A percentile compares a stretch with the other conserved stretches of the same genome.
Evolutionary conservation across 2,888 invertebrate genomes (phyloP).

Genomic region (Eumerus sabulonum): DNA sequence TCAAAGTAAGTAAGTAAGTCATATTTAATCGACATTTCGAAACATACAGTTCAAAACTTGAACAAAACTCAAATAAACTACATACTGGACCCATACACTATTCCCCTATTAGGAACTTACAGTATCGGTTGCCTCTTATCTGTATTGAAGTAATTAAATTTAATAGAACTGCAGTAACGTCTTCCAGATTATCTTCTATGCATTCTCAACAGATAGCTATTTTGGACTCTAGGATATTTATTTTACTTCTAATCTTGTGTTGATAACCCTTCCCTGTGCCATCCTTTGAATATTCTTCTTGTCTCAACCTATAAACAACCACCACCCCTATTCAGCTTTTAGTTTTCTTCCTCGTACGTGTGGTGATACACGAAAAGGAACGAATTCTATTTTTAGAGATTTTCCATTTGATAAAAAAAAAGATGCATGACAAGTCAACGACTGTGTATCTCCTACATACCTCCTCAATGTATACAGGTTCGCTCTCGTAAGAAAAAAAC

Average conservation of each 20-base stretch:
- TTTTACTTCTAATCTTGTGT: too few relatives aligned
- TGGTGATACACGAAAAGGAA: slow-evolving; percentile 15
- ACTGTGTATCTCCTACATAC: slow-evolving; percentile 38
- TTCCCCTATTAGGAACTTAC: too few relatives aligned
- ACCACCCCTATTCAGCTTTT: slow-evolving; percentile 55
- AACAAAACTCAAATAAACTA: too few relatives aligned
- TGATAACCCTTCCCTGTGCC: too few relatives aligned
- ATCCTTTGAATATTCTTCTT: neutral
- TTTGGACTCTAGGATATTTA: neutral
- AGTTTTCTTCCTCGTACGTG: slow-evolving; percentile 42
- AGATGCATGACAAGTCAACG: slow-evolving; percentile 48
- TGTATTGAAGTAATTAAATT: too few relatives aligned
- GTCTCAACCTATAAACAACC: neutral
- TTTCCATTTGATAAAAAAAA: slow-evolving; percentile 43
- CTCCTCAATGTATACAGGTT: slow-evolving; percentile 10
- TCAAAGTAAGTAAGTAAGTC: too few relatives aligned
- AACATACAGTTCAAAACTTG: too few relatives aligned
- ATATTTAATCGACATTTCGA: too few relatives aligned
- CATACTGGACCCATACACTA: too few relatives aligned
- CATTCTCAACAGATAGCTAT: neutral
- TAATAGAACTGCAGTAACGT: too few relatives aligned
- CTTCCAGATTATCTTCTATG: too few relatives aligned
- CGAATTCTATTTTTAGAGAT: slow-evolving; percentile 56
- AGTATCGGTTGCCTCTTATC: too few relatives aligned
- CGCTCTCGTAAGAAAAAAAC: slow-evolving; percentile 24